Conservation (phyloP, 1,140 invertebrate species). For the Nephotettix cincticeps region DNA sequence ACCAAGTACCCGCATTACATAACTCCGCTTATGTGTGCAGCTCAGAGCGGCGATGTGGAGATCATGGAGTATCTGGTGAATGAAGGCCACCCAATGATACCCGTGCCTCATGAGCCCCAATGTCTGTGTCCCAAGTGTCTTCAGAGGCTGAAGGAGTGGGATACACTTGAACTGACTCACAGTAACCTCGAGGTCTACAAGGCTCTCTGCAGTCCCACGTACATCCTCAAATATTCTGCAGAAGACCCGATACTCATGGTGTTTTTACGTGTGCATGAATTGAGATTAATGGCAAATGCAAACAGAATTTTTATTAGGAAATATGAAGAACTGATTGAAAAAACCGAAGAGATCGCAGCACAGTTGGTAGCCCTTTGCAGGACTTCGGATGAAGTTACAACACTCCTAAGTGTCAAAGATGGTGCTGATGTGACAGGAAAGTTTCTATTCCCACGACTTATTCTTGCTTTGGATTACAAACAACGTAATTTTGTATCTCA, state of each 20-base stretch:
- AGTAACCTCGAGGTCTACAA: slow-evolving; percentile 56
- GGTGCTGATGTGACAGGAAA: slow-evolving; percentile 46
- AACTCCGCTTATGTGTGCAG: slow-evolving; percentile 70
- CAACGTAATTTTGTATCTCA: slow-evolving; percentile 76
- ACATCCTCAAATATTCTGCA: slow-evolving; percentile 60
- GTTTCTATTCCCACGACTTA: slow-evolving; percentile 58
- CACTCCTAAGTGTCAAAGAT: slow-evolving; percentile 56
- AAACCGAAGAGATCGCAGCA: slow-evolving; percentile 61
- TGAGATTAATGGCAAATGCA: slow-evolving; percentile 49
- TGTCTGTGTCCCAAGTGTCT: slow-evolving; percentile 58
- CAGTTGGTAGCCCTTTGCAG: slow-evolving; percentile 62
- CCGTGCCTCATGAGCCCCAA: slow-evolving; percentile 58
- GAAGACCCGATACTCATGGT: slow-evolving; percentile 65
- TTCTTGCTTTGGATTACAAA: slow-evolving; percentile 67
- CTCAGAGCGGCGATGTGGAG: slow-evolving; percentile 68
- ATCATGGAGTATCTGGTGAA: slow-evolving; percentile 64
- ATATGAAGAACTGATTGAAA: slow-evolving; percentile 56
- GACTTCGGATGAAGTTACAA: slow-evolving; percentile 65
- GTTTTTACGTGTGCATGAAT: slow-evolving; percentile 59
- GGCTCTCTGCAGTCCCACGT: slow-evolving; percentile 63
- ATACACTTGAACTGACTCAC: slow-evolving; percentile 51
- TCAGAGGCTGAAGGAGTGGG: slow-evolving; percentile 48
- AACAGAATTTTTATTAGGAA: slow-evolving; percentile 58
- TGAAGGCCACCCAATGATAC: slow-evolving; percentile 53
- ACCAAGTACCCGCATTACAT: slow-evolving; percentile 65